Conservation (phyloP, 2,797 vertebrate species). For the Nannoperca australis region DNA sequence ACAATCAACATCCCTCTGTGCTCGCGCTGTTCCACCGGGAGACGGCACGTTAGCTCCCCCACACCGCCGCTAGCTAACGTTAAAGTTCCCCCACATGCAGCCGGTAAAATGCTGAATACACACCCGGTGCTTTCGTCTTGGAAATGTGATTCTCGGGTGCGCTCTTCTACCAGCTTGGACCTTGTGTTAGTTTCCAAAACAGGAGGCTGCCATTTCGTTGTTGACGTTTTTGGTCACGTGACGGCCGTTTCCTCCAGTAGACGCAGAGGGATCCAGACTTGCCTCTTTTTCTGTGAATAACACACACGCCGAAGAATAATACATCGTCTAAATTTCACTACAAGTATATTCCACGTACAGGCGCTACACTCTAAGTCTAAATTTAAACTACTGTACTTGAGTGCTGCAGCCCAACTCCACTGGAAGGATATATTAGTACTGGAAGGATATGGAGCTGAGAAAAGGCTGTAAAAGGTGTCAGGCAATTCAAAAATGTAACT, state of each 20-base stretch:
- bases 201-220: conserved; percentile 85
- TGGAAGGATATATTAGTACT: too few species aligned
- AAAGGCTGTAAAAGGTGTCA: neutral
- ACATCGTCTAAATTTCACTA: neutral
- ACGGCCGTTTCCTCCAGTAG: conserved; percentile 71
- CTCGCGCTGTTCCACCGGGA: conserved; percentile 2
- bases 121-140: conserved; percentile 60
- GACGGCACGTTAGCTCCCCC: neutral
- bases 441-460: neutral
- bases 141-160: conserved; percentile 19
- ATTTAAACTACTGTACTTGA: neutral
- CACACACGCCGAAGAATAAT: neutral
- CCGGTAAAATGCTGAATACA: conserved; percentile 50
- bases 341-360: neutral
- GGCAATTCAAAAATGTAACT: neutral
- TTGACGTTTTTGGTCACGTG: conserved; percentile 82
- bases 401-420: neutral
- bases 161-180: conserved; percentile 57
- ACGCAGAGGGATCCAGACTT: conserved; percentile 52
- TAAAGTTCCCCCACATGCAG: conserved; percentile 9
- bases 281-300: conserved; percentile 62
- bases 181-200: conserved; percentile 78
- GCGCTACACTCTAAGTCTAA: neutral
- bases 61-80: conserved; percentile 15
- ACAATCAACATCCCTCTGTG: conserved; percentile 33